Base-by-base conservation (phyloP, 2,888 invertebrate species). In the Acanthacorydalis orientalis region DNA sequence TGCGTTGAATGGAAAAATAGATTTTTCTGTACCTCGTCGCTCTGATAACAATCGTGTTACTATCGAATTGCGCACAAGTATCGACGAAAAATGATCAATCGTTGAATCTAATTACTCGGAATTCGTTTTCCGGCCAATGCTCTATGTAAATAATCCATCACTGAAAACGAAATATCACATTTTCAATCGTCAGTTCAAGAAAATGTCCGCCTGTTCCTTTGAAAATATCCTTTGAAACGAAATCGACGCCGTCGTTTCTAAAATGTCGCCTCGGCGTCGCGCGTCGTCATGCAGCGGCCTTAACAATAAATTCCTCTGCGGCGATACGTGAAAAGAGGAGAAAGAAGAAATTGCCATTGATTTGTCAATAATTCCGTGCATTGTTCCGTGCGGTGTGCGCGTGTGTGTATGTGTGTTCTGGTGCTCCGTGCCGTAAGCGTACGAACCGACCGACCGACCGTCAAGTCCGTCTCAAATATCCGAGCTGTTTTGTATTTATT, bases 341-440 rank as follows among this genome's bases (percentile, higher is more conserved):
- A 43, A 43, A 43, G 23, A 43, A 31, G 23, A 43, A 43, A 9
- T 31, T 12, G 11, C 12, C 23, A 43, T 44, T 44, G 44, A 44
- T 44, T 44, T 35, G 35, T 44, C 44, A 44, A 44, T 43, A 43
- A 43, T 43, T 43, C 31, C 23, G n/a, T 31, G 12, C 23, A n/a
- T 14, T 16, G 41, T 41, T 23, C 23, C 23, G 23, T 23, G 23
- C 23, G 23, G 23, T 4, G 23, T 6, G 23, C 23, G 23, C 23
- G 23, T 23, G 23, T 23, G 23, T 23, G 23, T 23, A 23, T 23
- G 23, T 23, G 23, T 23, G 23, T n/a, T n/a, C n/a, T 37, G 12
- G n/a, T 39, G 14, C 16, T 39, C 14, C 6, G 14, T 37, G 4
- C n/a, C 4, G 16, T 15, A 39, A 39, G 4, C 14, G 9, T n/a